phyloP scores from a whole-genome alignment of 2,797 vertebrate genomes.

The Odontamblyopus rebecca region DNA sequence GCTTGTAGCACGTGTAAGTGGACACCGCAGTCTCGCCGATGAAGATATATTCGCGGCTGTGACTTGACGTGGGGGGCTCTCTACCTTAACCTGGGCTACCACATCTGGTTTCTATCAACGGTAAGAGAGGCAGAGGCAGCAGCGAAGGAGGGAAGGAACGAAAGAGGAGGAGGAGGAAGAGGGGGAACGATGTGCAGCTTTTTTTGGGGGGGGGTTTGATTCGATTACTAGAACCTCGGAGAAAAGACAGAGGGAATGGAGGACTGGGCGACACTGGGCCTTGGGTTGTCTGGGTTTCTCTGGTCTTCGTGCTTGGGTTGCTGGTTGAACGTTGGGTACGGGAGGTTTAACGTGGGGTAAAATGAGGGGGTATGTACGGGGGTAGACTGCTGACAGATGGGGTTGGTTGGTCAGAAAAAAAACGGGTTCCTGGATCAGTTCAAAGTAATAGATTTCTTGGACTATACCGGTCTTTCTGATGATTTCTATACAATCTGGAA shows the following conservation, averaged over 20 bases:
- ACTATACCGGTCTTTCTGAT: not conserved
- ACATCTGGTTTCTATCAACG: constrained; percentile 86
- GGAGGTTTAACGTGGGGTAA: not conserved
- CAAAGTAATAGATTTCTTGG: not conserved
- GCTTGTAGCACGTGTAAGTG: constrained; percentile 73
- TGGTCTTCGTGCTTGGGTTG: constrained; percentile 41
- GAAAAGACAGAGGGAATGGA: constrained; percentile 16
- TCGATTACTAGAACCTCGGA: constrained; percentile 86
- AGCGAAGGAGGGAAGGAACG: constrained; percentile 60
- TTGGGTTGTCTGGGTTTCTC: constrained; percentile 48
- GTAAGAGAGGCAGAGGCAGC: constrained; percentile 55
- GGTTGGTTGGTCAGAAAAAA: not conserved
- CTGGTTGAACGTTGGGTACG: constrained; percentile 25
- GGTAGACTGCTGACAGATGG: constrained; percentile 17
- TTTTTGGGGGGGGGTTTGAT: constrained; percentile 78
- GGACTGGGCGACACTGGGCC: constrained; percentile 65
- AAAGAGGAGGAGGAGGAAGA: constrained; percentile 35
- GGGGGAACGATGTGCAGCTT: constrained; percentile 73
- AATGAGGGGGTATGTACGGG: not conserved
- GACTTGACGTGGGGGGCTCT: constrained; percentile 70
- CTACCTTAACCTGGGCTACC: constrained; percentile 69
- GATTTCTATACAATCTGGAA: not conserved
- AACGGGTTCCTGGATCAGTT: not conserved
- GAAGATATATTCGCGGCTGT: constrained; percentile 78
- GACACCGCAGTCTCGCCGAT: constrained; percentile 75